These are phyloP conservation scores for Micrasema longulum DNA, from an alignment of 1,140 invertebrate genomes.

Conservation along the genomic window DNA sequence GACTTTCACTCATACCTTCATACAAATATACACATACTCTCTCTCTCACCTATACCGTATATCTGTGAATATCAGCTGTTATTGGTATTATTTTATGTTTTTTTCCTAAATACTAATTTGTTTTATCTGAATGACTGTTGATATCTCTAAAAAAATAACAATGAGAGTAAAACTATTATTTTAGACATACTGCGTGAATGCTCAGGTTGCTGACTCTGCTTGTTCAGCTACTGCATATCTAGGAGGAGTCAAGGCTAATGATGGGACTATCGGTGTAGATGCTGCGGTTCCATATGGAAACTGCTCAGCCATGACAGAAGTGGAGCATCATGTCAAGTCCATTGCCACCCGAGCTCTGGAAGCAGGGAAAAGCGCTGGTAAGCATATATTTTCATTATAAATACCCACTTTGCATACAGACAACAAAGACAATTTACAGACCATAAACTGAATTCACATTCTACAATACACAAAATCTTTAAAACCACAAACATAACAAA, in stretches of 20 bases:
- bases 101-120: background rate
- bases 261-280: constrained; percentile 79
- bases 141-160: background rate
- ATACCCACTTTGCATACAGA: no score
- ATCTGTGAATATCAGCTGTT: background rate
- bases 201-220: constrained; percentile 82
- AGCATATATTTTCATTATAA: no score
- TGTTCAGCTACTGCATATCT: constrained; percentile 84
- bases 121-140: background rate
- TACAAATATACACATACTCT: background rate
- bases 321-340: constrained; percentile 70
- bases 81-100: background rate
- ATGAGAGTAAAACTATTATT: background rate
- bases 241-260: constrained; percentile 85
- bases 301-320: constrained; percentile 67
- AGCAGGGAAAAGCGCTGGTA: constrained; percentile 78
- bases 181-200: constrained; percentile 83
- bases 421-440: no score
- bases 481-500: no score
- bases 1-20: no score
- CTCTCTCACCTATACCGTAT: background rate
- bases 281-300: constrained; percentile 70
- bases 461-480: no score
- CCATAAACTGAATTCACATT: no score
- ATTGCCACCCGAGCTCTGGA: constrained; percentile 79